A percentile compares a stretch with the other conserved stretches of the same genome.
phyloP scores from a whole-genome alignment of 2,797 vertebrate genomes.

The Philypnodon macrostomus region DNA sequence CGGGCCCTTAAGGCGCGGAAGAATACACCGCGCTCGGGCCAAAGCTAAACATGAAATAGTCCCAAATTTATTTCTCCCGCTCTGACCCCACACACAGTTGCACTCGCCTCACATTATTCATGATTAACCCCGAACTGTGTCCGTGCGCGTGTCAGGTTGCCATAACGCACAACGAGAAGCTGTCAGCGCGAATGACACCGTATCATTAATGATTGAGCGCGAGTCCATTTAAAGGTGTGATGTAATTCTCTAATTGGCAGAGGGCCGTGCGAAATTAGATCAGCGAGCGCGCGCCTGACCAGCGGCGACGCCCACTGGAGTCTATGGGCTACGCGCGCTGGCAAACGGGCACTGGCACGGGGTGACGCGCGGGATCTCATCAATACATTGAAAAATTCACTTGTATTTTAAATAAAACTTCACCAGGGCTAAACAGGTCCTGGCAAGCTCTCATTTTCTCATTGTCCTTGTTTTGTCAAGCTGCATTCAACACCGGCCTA shows the following conservation, averaged over 20 bases:
- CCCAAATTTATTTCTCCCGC: constrained; percentile 7
- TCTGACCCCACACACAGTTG: constrained; percentile 5
- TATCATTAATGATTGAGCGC: constrained; percentile 63
- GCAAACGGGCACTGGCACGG: constrained; percentile 6
- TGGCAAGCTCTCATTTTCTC: no score
- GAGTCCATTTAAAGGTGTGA: constrained; percentile 65
- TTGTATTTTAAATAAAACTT: background rate
- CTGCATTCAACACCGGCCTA: no score
- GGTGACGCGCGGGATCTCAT: constrained; percentile 4
- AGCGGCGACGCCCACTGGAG: constrained; percentile 7
- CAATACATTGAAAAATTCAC: background rate
- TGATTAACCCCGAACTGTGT: constrained; percentile 22
- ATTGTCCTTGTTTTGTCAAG: no score
- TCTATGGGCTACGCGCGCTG: constrained; percentile 5
- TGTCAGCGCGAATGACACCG: constrained; percentile 44
- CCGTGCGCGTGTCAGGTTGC: constrained; percentile 48
- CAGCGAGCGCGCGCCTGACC: constrained; percentile 24
- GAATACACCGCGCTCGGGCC: background rate
- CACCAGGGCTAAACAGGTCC: background rate
- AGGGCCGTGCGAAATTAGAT: constrained; percentile 58
- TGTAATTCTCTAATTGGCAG: constrained; percentile 65
- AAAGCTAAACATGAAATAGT: background rate
- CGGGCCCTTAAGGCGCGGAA: background rate
- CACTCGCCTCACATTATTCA: constrained; percentile 5
- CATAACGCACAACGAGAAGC: constrained; percentile 39